Conservation (phyloP, 2,888 invertebrate genomes). For the Andrena minutula region DNA sequence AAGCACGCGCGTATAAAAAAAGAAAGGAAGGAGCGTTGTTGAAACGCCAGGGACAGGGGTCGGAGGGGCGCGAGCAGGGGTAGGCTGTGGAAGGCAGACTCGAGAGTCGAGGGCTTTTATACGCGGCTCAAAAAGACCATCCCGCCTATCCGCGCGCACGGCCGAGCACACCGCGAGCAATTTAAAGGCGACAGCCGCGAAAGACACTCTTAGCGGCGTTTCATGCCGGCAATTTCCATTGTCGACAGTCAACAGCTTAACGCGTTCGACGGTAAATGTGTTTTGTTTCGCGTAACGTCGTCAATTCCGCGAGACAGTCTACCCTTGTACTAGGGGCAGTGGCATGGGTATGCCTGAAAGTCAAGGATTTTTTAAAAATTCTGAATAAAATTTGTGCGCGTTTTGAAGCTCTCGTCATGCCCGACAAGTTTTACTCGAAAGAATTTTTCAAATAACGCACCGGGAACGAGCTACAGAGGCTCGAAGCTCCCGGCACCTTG, state of each 20-base stretch:
- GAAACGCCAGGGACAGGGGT: constrained; percentile 6
- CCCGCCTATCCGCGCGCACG: constrained; percentile 65
- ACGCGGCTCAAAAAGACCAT: constrained; percentile 72
- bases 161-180: constrained; percentile 67
- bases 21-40: constrained; percentile 23
- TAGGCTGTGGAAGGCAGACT: constrained; percentile 45
- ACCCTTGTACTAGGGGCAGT: background rate
- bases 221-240: constrained; percentile 68
- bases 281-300: constrained; percentile 9
- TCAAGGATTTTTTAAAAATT: background rate
- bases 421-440: too few species aligned
- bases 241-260: constrained; percentile 61
- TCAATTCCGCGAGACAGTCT: background rate
- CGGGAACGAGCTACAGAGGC: too few species aligned
- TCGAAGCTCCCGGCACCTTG: too few species aligned
- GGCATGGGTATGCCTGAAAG: background rate
- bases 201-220: constrained; percentile 60
- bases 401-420: too few species aligned
- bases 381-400: background rate
- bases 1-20: constrained; percentile 2
- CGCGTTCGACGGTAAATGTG: constrained; percentile 33
- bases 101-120: constrained; percentile 64
- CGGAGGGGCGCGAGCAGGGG: constrained; percentile 2
- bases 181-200: constrained; percentile 73
- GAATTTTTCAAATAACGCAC: too few species aligned